Evolutionary conservation across 2,797 vertebrate genomes (phyloP).

Genomic region (Xenentodon cancila): DNA sequence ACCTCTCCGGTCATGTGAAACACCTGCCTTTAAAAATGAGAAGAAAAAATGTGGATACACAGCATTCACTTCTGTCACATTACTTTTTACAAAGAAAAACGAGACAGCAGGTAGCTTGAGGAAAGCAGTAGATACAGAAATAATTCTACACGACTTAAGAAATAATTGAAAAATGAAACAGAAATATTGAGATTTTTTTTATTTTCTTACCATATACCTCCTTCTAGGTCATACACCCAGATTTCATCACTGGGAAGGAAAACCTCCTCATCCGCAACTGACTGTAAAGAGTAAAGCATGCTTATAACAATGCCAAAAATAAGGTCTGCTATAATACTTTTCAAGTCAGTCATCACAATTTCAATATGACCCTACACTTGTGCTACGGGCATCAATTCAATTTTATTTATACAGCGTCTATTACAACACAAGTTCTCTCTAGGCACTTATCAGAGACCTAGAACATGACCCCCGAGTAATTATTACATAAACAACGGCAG

Average conservation of each 20-base stretch:
- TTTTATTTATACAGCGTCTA: too few relatives aligned
- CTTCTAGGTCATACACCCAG: slow-evolving; percentile 92
- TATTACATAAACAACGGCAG: too few relatives aligned
- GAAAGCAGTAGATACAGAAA: background rate
- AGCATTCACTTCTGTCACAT: background rate
- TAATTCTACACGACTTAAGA: background rate
- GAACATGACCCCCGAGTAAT: too few relatives aligned
- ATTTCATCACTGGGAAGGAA: slow-evolving; percentile 94
- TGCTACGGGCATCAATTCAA: too few relatives aligned
- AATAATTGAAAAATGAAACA: background rate
- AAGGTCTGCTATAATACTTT: background rate
- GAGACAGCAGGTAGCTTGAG: background rate
- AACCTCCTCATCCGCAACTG: slow-evolving; percentile 91
- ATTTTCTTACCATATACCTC: slow-evolving; percentile 87
- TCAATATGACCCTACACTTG: too few relatives aligned
- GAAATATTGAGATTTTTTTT: too few relatives aligned
- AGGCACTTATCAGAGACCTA: too few relatives aligned
- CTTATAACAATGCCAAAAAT: slow-evolving; percentile 9
- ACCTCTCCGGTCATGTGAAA: slow-evolving; percentile 88
- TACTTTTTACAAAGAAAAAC: background rate
- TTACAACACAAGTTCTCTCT: too few relatives aligned
- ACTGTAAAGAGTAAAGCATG: slow-evolving; percentile 76
- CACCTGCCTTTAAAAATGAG: slow-evolving; percentile 82
- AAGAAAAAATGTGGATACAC: slow-evolving; percentile 8
- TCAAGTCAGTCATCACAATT: background rate